These are phyloP conservation scores for Caloenas nicobarica DNA, from an alignment of 2,113 vertebrate genomes.

Conservation along the genomic window DNA sequence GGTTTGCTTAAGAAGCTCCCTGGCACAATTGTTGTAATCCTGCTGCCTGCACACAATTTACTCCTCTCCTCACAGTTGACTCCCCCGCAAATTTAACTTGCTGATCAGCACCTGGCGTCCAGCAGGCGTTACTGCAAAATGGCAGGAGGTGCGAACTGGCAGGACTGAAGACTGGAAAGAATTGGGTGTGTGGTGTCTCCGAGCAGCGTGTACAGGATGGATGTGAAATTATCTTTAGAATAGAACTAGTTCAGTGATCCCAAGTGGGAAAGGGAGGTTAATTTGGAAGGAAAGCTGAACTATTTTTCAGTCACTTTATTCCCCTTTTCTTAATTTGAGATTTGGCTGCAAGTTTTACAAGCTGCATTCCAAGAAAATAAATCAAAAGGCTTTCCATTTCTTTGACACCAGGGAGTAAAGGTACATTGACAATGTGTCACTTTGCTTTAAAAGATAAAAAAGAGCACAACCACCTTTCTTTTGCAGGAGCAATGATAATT, in stretches of 20 bases:
- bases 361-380: conserved; percentile 6
- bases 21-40: not conserved
- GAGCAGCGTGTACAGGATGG: not conserved
- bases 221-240: conserved; percentile 34
- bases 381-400: not conserved
- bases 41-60: conserved; percentile 26
- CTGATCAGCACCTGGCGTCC: conserved; percentile 35
- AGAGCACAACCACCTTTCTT: conserved; percentile 57
- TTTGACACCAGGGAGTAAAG: conserved; percentile 10
- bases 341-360: not conserved
- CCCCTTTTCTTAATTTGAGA: conserved; percentile 6
- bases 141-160: conserved; percentile 26
- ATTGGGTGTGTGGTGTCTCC: not conserved
- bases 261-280: conserved; percentile 8
- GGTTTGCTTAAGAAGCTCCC: conserved; percentile 58
- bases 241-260: conserved; percentile 45
- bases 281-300: conserved; percentile 3
- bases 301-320: conserved; percentile 5
- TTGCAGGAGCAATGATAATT: conserved; percentile 9
- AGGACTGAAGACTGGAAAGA: not conserved
- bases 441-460: conserved; percentile 1
- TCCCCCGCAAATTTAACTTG: not conserved
- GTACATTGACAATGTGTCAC: not conserved
- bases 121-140: conserved; percentile 8
- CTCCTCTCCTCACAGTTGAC: conserved; percentile 20